These are phyloP conservation scores for Endotricha flammealis DNA, from an alignment of 2,888 invertebrate species.

Conservation along the genomic window DNA sequence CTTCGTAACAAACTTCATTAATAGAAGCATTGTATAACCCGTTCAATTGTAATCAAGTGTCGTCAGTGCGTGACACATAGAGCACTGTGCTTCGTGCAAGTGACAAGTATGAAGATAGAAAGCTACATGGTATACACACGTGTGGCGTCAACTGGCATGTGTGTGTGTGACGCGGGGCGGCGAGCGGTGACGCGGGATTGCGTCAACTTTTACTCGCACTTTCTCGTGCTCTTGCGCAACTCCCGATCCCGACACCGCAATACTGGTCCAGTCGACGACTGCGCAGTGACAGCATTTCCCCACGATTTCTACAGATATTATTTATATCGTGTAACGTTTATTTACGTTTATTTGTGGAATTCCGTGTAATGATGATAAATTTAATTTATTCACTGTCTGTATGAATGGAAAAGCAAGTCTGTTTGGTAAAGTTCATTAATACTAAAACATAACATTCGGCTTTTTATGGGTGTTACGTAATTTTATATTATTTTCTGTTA, in stretches of 20 bases:
- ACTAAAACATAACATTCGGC: too few relatives aligned
- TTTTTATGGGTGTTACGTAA: too few relatives aligned
- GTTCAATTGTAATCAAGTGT: slow-evolving; percentile 58
- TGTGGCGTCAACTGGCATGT: slow-evolving; percentile 19
- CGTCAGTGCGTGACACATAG: slow-evolving; percentile 54
- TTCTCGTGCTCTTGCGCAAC: slow-evolving; percentile 75
- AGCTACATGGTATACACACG: slow-evolving; percentile 14
- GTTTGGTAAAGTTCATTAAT: too few relatives aligned
- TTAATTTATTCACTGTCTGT: background rate
- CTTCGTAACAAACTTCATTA: slow-evolving; percentile 35
- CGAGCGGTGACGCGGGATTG: slow-evolving; percentile 64
- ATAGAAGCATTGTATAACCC: slow-evolving; percentile 56
- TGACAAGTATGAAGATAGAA: slow-evolving; percentile 20
- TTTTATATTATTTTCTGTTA: too few relatives aligned
- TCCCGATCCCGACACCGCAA: slow-evolving; percentile 40
- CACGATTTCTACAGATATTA: slow-evolving; percentile 13
- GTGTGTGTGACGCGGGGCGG: slow-evolving; percentile 43
- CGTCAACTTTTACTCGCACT: slow-evolving; percentile 79
- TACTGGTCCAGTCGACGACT: slow-evolving; percentile 57
- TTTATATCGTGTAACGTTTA: background rate
- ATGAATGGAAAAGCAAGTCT: too few relatives aligned
- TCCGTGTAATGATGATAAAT: background rate
- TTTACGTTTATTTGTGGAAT: background rate
- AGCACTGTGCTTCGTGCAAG: slow-evolving; percentile 16
- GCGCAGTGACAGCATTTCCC: slow-evolving; percentile 54